Evolutionary conservation across 2,113 vertebrate species (phyloP).

Genomic region (Anhinga anhinga): DNA sequence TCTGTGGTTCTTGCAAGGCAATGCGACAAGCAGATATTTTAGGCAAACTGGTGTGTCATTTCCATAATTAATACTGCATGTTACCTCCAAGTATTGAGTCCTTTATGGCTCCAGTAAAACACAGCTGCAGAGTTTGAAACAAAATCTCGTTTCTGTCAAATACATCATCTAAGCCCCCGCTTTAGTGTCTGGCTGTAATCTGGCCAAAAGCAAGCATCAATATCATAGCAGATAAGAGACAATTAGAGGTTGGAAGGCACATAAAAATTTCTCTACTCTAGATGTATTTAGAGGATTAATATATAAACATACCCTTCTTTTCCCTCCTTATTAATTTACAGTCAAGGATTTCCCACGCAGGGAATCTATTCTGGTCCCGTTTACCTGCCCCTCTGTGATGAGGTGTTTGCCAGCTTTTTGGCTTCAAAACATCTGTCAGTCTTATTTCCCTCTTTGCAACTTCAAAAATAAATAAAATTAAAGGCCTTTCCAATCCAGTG

Average conservation of each 20-base stretch:
- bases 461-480: not conserved
- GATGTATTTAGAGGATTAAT: not conserved
- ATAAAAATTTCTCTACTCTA: not conserved
- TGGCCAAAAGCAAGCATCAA: not conserved
- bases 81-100: not conserved
- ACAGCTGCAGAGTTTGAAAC: not conserved
- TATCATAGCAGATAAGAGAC: not conserved
- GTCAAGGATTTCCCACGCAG: not conserved
- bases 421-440: not conserved
- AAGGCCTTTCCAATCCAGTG: not conserved
- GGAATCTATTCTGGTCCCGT: not conserved
- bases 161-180: rapidly evolving
- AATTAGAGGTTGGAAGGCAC: not conserved
- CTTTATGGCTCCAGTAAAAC: not conserved
- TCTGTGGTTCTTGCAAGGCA: not conserved
- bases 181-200: not conserved
- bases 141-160: not conserved
- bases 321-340: not conserved
- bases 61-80: not conserved
- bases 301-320: not conserved
- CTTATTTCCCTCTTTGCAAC: not conserved
- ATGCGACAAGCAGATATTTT: not conserved
- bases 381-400: not conserved
- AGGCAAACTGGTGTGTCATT: not conserved
- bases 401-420: not conserved